phyloP scores from a whole-genome alignment of 2,113 vertebrate genomes.

The Nothocercus nigrocapillus region DNA sequence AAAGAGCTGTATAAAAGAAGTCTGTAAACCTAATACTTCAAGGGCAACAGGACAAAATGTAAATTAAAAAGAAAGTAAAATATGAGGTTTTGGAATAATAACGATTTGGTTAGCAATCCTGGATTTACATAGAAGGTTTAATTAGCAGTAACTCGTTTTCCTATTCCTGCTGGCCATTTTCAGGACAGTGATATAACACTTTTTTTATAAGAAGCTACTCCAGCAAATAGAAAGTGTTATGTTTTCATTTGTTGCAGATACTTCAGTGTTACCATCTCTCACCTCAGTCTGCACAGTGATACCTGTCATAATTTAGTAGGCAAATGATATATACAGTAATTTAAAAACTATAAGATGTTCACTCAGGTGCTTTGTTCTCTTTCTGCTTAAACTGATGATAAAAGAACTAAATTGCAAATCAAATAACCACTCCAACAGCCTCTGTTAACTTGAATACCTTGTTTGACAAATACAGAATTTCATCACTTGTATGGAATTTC shows the following conservation, averaged over 20 bases:
- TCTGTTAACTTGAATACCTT: constrained; percentile 3
- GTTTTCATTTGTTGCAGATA: constrained; percentile 56
- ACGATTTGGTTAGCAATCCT: constrained; percentile 27
- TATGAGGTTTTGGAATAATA: background rate
- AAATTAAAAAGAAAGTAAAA: constrained; percentile 19
- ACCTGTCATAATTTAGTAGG: background rate
- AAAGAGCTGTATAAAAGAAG: background rate
- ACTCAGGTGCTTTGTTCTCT: background rate
- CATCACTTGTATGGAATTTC: background rate
- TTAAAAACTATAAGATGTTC: background rate
- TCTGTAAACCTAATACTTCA: background rate
- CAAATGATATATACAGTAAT: background rate
- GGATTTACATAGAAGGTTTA: constrained; percentile 32
- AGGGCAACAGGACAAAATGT: background rate
- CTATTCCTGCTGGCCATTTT: constrained; percentile 1
- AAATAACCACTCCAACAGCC: background rate
- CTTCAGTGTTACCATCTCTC: constrained; percentile 14
- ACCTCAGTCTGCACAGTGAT: background rate
- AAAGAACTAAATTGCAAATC: background rate
- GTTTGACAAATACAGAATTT: constrained; percentile 4
- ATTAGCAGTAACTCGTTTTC: constrained; percentile 35
- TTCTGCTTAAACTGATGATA: constrained; percentile 5
- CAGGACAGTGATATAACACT: constrained; percentile 38
- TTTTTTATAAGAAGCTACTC: background rate
- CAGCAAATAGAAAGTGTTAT: constrained; percentile 37